Percentiles rank a stretch among this genome's conserved stretches.
Evolutionary conservation across 2,888 invertebrate species (phyloP).

Genomic region (Epinotia ramella): DNA sequence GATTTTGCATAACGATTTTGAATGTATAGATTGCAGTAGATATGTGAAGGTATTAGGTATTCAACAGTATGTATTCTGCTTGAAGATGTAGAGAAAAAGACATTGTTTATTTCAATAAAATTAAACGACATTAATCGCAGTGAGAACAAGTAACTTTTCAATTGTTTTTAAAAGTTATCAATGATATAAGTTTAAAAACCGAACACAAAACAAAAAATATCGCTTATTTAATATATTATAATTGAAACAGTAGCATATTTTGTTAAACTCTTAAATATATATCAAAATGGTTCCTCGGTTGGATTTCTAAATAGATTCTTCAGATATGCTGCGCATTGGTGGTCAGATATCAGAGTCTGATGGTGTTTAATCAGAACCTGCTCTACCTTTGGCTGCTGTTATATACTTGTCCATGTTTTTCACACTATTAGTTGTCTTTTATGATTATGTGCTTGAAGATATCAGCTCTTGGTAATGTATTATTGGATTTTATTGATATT

Average conservation of each 20-base stretch:
- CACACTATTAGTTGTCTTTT: conserved; percentile 62
- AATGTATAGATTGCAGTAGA: neutral
- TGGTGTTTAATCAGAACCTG: neutral
- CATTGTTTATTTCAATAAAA: neutral
- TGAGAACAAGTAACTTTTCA: conserved; percentile 1
- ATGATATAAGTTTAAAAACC: conserved; percentile 15
- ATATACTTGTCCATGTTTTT: conserved; percentile 54
- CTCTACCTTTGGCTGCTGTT: conserved; percentile 45
- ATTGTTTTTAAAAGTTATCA: conserved; percentile 18
- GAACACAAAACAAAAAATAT: neutral
- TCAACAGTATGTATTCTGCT: conserved; percentile 17
- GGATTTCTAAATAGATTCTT: conserved; percentile 19
- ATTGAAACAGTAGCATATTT: conserved; percentile 22
- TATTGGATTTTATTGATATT: neutral
- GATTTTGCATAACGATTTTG: conserved; percentile 3
- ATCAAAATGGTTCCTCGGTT: conserved; percentile 47
- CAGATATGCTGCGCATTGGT: conserved; percentile 24
- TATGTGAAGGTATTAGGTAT: conserved; percentile 5
- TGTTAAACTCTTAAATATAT: neutral
- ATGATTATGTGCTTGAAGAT: conserved; percentile 67
- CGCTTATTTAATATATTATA: conserved; percentile 9
- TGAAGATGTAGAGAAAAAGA: conserved; percentile 4
- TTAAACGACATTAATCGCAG: neutral
- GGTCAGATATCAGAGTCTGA: conserved; percentile 7
- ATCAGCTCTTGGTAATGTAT: conserved; percentile 58